Evolutionary conservation across 1,140 invertebrate genomes (phyloP), one percentile per base, ranked within the genome.

Genomic region (Dendrolimus kikuchii): DNA sequence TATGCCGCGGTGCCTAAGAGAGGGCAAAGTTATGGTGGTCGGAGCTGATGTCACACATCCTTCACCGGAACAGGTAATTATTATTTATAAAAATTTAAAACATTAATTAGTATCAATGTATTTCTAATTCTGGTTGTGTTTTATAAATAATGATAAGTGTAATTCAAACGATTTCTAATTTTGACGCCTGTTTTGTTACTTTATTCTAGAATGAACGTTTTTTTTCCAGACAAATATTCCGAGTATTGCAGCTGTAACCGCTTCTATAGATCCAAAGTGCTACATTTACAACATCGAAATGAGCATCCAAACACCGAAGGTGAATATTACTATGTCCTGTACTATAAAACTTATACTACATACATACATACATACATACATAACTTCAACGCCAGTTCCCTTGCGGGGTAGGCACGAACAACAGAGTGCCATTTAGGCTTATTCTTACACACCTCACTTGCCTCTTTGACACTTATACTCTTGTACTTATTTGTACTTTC

Each of bases 21-120:
- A 52, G 39, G 73, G 86, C 53, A 74, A 65, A 9, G 77, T 83
- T 0, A 94, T 96, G 87, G 89, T 95, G 8, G 86, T 97, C 40
- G 95, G 96, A 1, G 95, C 95, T 23, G 96, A 98, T 86, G 95
- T 97, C 1, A 96, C 95, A 1, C 95, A 97, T 89, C 95, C 95
- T 0, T 90, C 93, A 1, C 93, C 93, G 0, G 93, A 94, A 68
- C 89, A 90, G 73, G 83, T 86, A 56, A 58, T 4, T 51, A 8
- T 48, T 23, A 23, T 23, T 23, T 23, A 23, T 3, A 23, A 23
- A 23, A 23, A 23, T 2, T 23, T 23, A 23, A 23, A 23, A 23
- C 1, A 23, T 23, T 23, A 23, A 23, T 23, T 23, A 2, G 3
- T 23, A 23, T 23, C 6, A 46, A 8, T 6, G 45, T 46, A 7